Conservation (phyloP, 2,888 invertebrate genomes). For the Dynastes hyllus region DNA sequence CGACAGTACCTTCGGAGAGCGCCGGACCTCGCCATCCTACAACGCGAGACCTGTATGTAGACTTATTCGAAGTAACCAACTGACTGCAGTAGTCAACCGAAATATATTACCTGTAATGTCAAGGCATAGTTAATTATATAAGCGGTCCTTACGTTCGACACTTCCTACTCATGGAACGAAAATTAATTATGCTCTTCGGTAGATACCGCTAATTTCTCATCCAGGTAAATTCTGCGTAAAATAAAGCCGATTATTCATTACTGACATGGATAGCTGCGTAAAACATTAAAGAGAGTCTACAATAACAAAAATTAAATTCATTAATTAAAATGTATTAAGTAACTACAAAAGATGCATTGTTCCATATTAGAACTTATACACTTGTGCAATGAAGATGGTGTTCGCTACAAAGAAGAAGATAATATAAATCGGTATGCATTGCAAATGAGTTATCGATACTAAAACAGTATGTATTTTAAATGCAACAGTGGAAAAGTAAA, state of each 20-base stretch:
- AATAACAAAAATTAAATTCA: too few species aligned
- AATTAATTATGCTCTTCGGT: slow-evolving; percentile 22
- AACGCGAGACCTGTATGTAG: background rate
- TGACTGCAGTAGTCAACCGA: slow-evolving; percentile 45
- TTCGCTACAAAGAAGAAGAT: too few species aligned
- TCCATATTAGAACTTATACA: too few species aligned
- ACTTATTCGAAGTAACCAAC: slow-evolving; percentile 27
- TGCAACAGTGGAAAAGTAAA: too few species aligned
- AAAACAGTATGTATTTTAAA: too few species aligned
- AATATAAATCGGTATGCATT: too few species aligned
- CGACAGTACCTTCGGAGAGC: too few species aligned
- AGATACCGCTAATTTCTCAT: slow-evolving; percentile 1
- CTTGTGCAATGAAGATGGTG: too few species aligned
- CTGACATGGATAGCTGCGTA: background rate
- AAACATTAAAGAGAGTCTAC: background rate
- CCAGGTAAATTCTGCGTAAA: slow-evolving; percentile 10
- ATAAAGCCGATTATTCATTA: background rate
- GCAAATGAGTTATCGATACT: too few species aligned
- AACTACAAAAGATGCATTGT: background rate
- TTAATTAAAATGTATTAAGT: background rate
- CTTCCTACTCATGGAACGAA: slow-evolving; percentile 22
- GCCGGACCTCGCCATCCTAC: too few species aligned
- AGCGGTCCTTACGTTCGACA: slow-evolving; percentile 34
- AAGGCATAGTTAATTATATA: slow-evolving; percentile 38
- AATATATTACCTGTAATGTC: slow-evolving; percentile 43